Percentiles rank a stretch among this genome's conserved stretches.
phyloP scores from a whole-genome alignment of 2,113 vertebrate species.

The Hippocampus comes region DNA sequence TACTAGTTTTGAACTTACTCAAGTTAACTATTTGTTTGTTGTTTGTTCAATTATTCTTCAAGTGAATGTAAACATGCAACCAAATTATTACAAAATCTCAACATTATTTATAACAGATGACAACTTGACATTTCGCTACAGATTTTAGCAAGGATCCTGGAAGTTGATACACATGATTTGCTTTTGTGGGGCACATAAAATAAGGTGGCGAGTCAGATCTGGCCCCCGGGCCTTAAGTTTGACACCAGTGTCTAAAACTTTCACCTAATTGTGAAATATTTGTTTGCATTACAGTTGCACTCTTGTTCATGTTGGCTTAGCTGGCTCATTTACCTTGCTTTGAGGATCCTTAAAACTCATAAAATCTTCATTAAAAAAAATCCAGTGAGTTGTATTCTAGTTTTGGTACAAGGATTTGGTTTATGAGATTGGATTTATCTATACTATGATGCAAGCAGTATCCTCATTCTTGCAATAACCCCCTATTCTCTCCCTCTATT shows the following conservation, averaged over 20 bases:
- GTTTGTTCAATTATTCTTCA: too few species aligned
- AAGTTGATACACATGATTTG: too few species aligned
- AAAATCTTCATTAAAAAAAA: not conserved
- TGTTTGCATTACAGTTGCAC: not conserved
- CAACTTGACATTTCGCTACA: too few species aligned
- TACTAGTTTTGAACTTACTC: too few species aligned
- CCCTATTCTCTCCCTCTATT: conserved; percentile 12
- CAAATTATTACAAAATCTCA: too few species aligned
- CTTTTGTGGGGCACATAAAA: too few species aligned
- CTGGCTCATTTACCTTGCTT: not conserved
- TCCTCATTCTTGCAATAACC: not conserved
- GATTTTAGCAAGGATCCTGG: too few species aligned
- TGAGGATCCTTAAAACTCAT: not conserved
- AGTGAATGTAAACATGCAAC: too few species aligned
- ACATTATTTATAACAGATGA: too few species aligned
- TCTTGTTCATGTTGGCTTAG: not conserved
- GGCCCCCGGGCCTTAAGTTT: too few species aligned
- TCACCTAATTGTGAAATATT: not conserved
- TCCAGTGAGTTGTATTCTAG: not conserved
- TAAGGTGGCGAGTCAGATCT: too few species aligned
- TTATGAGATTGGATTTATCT: not conserved
- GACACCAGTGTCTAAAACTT: not conserved
- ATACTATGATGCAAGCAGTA: conserved; percentile 12
- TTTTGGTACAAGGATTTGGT: not conserved
- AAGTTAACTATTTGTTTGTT: too few species aligned